Evolutionary conservation across 1,140 invertebrate genomes (phyloP).

Genomic region (Bombus sylvicola): DNA sequence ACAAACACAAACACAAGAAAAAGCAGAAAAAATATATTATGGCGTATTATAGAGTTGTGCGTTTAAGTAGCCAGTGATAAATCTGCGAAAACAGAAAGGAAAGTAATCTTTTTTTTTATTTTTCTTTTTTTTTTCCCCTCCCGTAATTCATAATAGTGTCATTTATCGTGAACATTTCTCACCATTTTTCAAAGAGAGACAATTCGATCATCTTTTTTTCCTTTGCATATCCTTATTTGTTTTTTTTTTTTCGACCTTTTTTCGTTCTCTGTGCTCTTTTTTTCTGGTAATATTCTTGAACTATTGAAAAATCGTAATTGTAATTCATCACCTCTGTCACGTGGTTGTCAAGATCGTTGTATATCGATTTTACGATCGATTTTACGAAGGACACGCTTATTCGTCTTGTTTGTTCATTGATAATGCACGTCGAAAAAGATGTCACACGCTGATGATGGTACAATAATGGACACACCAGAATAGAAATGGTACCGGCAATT

Average conservation of each 20-base stretch:
- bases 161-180: background rate
- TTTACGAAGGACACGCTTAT: background rate
- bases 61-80: slow-evolving; percentile 67
- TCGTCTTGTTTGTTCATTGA: slow-evolving; percentile 1
- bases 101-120: slow-evolving; percentile 63
- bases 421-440: slow-evolving; percentile 64
- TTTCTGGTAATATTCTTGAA: background rate
- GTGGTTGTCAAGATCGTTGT: slow-evolving; percentile 68
- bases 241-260: background rate
- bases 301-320: slow-evolving; percentile 62
- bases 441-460: slow-evolving; percentile 38
- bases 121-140: background rate
- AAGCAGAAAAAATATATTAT: slow-evolving; percentile 41
- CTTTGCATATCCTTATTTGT: background rate
- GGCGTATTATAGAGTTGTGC: slow-evolving; percentile 72
- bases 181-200: background rate
- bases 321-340: slow-evolving; percentile 66
- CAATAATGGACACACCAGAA: background rate
- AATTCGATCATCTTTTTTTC: slow-evolving; percentile 65
- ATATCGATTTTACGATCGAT: too few relatives aligned
- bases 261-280: background rate
- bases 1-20: background rate
- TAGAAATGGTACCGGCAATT: slow-evolving; percentile 4
- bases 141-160: slow-evolving; percentile 71
- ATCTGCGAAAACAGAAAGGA: slow-evolving; percentile 66